Conservation (phyloP, 2,797 vertebrate genomes). For the Pterois miles region DNA sequence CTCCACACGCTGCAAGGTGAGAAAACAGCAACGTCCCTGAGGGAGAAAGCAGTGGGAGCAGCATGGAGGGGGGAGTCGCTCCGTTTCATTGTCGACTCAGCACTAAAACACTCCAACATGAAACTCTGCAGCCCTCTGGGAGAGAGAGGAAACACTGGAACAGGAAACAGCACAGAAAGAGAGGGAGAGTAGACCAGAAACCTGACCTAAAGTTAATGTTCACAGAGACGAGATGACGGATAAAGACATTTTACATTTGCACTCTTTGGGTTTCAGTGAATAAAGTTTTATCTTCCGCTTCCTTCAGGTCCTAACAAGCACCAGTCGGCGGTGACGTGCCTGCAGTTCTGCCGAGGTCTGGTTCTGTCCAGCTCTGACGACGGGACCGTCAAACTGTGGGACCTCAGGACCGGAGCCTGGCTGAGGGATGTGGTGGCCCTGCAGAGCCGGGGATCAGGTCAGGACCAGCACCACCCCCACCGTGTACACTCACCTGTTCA, state of each 20-base stretch:
- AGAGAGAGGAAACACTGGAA: not conserved
- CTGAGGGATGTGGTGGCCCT: slow-evolving; percentile 94
- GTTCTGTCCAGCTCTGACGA: slow-evolving; percentile 97
- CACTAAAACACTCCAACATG: not conserved
- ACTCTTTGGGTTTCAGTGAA: too few species aligned
- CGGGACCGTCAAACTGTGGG: slow-evolving; percentile 97
- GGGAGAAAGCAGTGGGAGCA: too few species aligned
- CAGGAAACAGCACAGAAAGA: not conserved
- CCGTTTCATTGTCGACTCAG: not conserved
- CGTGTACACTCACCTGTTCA: too few species aligned
- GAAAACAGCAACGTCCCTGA: too few species aligned
- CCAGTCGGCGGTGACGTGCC: slow-evolving; percentile 95
- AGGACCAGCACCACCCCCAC: too few species aligned
- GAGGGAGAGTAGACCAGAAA: not conserved
- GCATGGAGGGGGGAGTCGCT: too few species aligned
- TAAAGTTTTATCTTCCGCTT: not conserved
- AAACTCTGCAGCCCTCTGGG: not conserved
- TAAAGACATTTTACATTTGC: too few species aligned
- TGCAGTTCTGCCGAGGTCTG: slow-evolving; percentile 97
- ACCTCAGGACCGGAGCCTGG: slow-evolving; percentile 95
- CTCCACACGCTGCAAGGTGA: slow-evolving; percentile 93
- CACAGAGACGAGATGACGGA: too few species aligned
- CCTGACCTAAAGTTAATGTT: not conserved
- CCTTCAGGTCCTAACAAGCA: slow-evolving; percentile 92
- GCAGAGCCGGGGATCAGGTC: slow-evolving; percentile 88